Conservation (phyloP, 1,140 invertebrate species). For the Zaprionus africanus region DNA sequence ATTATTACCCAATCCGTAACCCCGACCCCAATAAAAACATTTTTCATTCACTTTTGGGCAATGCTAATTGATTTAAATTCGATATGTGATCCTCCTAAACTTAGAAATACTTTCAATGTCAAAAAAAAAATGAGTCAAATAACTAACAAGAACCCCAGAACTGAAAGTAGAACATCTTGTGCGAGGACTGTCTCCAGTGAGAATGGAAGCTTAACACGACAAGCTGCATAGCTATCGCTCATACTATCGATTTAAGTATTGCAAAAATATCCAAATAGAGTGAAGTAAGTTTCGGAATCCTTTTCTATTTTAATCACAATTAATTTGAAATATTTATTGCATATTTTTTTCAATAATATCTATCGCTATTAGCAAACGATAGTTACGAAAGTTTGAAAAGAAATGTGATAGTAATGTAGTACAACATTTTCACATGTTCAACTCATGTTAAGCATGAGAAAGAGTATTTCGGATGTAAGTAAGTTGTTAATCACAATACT, state of each 20-base stretch:
- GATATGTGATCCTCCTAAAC: slow-evolving; percentile 80
- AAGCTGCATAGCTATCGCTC: neutral
- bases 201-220: too few relatives aligned
- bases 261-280: neutral
- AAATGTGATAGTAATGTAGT: too few relatives aligned
- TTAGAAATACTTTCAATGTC: slow-evolving; percentile 43
- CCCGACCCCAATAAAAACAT: slow-evolving; percentile 12
- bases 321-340: too few relatives aligned
- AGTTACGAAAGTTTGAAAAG: too few relatives aligned
- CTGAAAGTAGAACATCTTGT: slow-evolving; percentile 22
- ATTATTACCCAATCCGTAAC: slow-evolving; percentile 31
- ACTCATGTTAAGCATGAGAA: too few relatives aligned
- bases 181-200: slow-evolving; percentile 16
- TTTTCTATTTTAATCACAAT: too few relatives aligned
- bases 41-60: slow-evolving; percentile 46
- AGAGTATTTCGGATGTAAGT: too few relatives aligned
- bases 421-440: too few relatives aligned
- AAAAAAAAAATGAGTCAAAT: slow-evolving; percentile 6
- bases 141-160: neutral
- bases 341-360: too few relatives aligned
- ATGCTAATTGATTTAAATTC: slow-evolving; percentile 83
- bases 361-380: too few relatives aligned
- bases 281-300: too few relatives aligned
- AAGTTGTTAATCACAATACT: too few relatives aligned
- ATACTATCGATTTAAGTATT: neutral